Evolutionary conservation across 2,113 vertebrate genomes (phyloP).

Genomic region (Psephotus haematonotus): DNA sequence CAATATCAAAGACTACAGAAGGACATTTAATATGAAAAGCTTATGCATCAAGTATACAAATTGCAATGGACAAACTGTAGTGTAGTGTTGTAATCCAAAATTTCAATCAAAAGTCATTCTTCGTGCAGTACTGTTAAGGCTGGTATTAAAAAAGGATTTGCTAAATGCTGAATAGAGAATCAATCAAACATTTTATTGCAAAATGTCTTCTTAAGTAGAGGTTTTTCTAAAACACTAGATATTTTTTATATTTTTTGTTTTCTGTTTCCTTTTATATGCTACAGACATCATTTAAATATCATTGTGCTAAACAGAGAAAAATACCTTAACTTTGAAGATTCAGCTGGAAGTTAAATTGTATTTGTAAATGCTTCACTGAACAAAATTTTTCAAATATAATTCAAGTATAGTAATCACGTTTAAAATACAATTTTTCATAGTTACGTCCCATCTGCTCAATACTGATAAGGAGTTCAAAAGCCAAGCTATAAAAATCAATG

Average conservation of each 20-base stretch:
- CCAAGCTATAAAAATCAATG: conserved; percentile 74
- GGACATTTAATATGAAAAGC: conserved; percentile 8
- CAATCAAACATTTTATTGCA: conserved; percentile 35
- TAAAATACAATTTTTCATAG: conserved; percentile 77
- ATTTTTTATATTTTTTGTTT: conserved; percentile 24
- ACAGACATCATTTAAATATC: conserved; percentile 45
- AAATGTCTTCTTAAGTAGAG: conserved; percentile 1
- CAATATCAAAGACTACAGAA: not conserved
- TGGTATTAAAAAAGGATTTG: conserved; percentile 43
- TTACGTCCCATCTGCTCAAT: conserved; percentile 76
- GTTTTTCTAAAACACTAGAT: not conserved
- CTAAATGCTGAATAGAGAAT: not conserved
- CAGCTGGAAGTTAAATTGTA: conserved; percentile 69
- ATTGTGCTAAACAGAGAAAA: conserved; percentile 48
- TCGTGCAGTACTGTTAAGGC: not conserved
- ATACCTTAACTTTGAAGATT: conserved; percentile 62
- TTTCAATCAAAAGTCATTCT: conserved; percentile 40
- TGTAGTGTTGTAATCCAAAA: conserved; percentile 15
- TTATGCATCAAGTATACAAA: conserved; percentile 9
- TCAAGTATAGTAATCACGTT: conserved; percentile 70
- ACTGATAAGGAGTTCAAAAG: conserved; percentile 80
- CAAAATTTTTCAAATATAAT: conserved; percentile 74
- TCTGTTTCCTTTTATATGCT: not conserved
- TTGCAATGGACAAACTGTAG: not conserved
- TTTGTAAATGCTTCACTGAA: conserved; percentile 76